phyloP scores from a whole-genome alignment of 2,113 vertebrate genomes.

The Origma solitaria region DNA sequence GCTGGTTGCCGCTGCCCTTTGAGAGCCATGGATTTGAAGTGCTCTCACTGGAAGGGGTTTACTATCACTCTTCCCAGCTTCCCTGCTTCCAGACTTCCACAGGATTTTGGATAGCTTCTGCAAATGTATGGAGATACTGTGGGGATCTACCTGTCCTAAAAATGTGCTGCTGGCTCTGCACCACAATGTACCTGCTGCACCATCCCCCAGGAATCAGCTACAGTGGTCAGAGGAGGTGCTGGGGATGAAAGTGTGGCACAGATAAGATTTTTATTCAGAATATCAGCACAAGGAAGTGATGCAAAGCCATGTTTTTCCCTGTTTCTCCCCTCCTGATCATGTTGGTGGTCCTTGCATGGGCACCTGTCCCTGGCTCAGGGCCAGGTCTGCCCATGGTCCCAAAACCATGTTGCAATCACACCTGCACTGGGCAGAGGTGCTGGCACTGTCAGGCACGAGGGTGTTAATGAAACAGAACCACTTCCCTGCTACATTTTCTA shows the following conservation, averaged over 20 bases:
- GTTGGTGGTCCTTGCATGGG: accelerated
- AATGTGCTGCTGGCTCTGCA: background rate
- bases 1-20: background rate
- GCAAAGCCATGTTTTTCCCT: background rate
- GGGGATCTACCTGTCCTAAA: background rate
- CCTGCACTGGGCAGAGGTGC: background rate
- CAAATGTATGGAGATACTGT: background rate
- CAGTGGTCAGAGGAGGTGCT: background rate
- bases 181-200: background rate
- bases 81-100: background rate
- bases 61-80: background rate
- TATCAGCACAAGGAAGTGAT: background rate
- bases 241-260: accelerated
- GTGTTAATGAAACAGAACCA: background rate
- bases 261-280: background rate
- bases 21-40: background rate
- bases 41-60: background rate
- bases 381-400: background rate
- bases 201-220: background rate
- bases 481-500: background rate
- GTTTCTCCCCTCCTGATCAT: background rate
- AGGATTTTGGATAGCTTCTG: background rate
- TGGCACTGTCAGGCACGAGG: accelerated
- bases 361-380: background rate
- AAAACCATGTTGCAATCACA: accelerated